These are phyloP conservation scores for Hydropsyche tenuis DNA, from an alignment of 1,140 invertebrate species.

Conservation along the genomic window DNA sequence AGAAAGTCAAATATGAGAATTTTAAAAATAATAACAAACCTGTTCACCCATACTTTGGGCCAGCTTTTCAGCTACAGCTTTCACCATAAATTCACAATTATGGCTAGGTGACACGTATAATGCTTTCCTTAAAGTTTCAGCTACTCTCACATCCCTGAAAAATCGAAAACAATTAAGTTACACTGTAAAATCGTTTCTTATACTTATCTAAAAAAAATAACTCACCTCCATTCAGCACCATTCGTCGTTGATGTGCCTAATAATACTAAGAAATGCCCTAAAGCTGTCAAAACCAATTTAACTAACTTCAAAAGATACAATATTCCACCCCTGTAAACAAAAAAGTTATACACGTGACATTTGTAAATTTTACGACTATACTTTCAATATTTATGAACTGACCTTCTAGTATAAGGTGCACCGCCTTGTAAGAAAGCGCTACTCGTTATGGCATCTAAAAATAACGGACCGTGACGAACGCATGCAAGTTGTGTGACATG, in stretches of 20 bases:
- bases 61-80: constrained; percentile 74
- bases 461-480: constrained; percentile 71
- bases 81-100: constrained; percentile 60
- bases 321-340: constrained; percentile 74
- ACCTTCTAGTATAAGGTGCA: constrained; percentile 59
- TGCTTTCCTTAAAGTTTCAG: constrained; percentile 60
- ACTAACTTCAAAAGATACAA: constrained; percentile 86
- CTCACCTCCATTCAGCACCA: constrained; percentile 32
- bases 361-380: not conserved
- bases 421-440: constrained; percentile 58
- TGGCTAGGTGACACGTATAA: constrained; percentile 59
- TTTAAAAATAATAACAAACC: constrained; percentile 50
- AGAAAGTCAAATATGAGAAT: too few relatives aligned
- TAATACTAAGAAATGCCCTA: constrained; percentile 78
- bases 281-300: constrained; percentile 86
- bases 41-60: constrained; percentile 74
- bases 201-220: not conserved
- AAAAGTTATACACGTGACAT: not conserved
- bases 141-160: constrained; percentile 51
- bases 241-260: constrained; percentile 62
- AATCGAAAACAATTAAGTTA: not conserved
- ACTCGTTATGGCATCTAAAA: constrained; percentile 59
- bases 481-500: constrained; percentile 90
- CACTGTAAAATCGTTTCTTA: not conserved
- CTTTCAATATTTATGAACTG: constrained; percentile 38